Conservation (phyloP, 1,140 invertebrate genomes). For the Hormaphis cornu region DNA sequence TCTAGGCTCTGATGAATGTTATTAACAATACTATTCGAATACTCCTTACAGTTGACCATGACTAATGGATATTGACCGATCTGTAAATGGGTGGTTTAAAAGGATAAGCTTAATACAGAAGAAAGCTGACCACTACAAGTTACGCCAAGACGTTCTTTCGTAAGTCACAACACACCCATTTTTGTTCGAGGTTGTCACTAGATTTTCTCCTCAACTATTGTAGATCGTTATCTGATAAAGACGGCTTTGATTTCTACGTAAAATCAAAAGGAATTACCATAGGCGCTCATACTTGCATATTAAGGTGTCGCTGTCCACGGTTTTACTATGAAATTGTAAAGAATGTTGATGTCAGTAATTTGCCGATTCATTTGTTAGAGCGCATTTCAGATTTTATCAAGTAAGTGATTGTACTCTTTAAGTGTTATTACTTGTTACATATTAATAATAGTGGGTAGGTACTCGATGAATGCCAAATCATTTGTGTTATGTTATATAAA, state of each 20-base stretch:
- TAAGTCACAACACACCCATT: background rate
- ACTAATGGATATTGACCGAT: constrained; percentile 27
- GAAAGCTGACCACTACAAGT: constrained; percentile 16
- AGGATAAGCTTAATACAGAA: constrained; percentile 25
- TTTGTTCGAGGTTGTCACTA: background rate
- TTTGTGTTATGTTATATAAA: too few relatives aligned
- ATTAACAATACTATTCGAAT: background rate
- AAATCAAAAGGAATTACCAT: constrained; percentile 18
- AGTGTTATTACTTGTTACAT: too few relatives aligned
- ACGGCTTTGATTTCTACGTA: constrained; percentile 1
- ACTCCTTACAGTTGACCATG: constrained; percentile 1
- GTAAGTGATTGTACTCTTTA: too few relatives aligned
- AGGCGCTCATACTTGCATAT: constrained; percentile 7
- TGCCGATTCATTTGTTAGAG: constrained; percentile 16
- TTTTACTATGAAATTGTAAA: constrained; percentile 15
- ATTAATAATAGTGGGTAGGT: too few relatives aligned
- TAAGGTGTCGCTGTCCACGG: constrained; percentile 13
- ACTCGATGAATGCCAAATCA: too few relatives aligned
- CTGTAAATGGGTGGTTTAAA: constrained; percentile 11
- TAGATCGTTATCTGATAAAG: constrained; percentile 4
- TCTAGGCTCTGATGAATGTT: background rate
- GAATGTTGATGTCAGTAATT: constrained; percentile 2
- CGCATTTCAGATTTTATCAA: constrained; percentile 8
- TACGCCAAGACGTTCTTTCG: constrained; percentile 22
- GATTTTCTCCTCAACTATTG: background rate